Evolutionary conservation across 1,140 invertebrate species (phyloP).

Genomic region (Brachystomella parvula): DNA sequence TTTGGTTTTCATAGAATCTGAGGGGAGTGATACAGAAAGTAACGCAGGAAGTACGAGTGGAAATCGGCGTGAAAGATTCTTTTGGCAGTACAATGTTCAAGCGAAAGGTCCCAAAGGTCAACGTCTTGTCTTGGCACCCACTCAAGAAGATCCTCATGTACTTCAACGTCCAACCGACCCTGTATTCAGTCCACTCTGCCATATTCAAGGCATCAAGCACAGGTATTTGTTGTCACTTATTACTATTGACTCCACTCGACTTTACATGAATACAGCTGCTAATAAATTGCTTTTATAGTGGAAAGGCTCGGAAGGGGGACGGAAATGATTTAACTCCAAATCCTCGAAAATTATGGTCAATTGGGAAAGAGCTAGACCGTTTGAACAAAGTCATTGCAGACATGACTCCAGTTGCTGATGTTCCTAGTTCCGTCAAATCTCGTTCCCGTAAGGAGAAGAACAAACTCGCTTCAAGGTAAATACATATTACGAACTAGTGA

Average conservation of each 20-base stretch:
- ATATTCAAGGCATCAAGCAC: slow-evolving; percentile 80
- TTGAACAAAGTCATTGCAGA: slow-evolving; percentile 87
- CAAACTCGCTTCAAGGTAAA: slow-evolving; percentile 78
- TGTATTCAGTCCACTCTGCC: slow-evolving; percentile 82
- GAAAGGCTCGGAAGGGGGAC: slow-evolving; percentile 91
- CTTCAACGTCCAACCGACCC: slow-evolving; percentile 82
- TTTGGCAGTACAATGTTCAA: slow-evolving; percentile 99
- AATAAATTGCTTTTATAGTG: slow-evolving; percentile 50
- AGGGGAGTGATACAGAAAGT: slow-evolving; percentile 38
- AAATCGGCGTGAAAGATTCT: slow-evolving; percentile 60
- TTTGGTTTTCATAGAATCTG: slow-evolving; percentile 24
- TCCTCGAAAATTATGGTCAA: slow-evolving; percentile 77
- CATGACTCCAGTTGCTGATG: slow-evolving; percentile 87
- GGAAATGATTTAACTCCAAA: slow-evolving; percentile 95
- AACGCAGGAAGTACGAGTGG: slow-evolving; percentile 34
- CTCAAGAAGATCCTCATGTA: slow-evolving; percentile 84
- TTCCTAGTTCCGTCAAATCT: slow-evolving; percentile 77
- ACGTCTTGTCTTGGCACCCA: slow-evolving; percentile 58
- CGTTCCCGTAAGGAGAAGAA: slow-evolving; percentile 96
- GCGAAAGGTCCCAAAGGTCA: slow-evolving; percentile 95
- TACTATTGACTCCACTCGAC: neutral
- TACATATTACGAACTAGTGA: too few relatives aligned
- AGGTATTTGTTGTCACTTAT: slow-evolving; percentile 47
- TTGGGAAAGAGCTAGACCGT: slow-evolving; percentile 87
- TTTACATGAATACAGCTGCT: neutral